phyloP scores from a whole-genome alignment of 35 echinoderm and acorn worm genomes.

The Hemicentrotus pulcherrimus region DNA sequence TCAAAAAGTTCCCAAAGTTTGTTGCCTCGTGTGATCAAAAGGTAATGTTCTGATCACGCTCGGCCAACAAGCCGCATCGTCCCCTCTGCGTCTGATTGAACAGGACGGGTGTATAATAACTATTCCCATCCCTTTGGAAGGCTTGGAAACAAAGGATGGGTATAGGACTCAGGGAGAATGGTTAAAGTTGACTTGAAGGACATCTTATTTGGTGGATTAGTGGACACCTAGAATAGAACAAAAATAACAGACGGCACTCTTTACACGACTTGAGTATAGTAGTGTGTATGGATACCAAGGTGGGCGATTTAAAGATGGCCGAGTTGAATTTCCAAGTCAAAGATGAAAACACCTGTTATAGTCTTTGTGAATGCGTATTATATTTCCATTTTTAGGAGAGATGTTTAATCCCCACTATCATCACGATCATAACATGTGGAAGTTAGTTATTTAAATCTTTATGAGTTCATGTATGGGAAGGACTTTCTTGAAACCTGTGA shows the following conservation, averaged over 20 bases:
- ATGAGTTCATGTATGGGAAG: no score
- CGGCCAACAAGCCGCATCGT: not conserved
- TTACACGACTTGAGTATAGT: not conserved
- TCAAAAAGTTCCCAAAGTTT: constrained; percentile 3
- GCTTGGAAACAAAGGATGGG: not conserved
- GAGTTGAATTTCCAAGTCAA: not conserved
- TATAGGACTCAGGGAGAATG: not conserved
- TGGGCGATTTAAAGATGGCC: not conserved
- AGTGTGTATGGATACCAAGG: not conserved
- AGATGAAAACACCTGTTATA: not conserved
- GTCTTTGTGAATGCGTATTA: not conserved
- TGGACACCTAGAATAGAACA: not conserved
- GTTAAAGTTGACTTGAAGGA: constrained; percentile 22
- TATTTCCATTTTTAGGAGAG: not conserved
- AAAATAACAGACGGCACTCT: constrained; percentile 15
- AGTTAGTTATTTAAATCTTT: no score
- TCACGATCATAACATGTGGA: no score
- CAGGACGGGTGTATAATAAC: not conserved
- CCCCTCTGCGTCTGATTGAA: not conserved
- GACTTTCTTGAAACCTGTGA: no score
- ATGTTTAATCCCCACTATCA: no score
- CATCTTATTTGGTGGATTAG: constrained; percentile 29
- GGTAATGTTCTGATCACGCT: constrained; percentile 27
- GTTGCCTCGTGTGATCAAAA: not conserved
- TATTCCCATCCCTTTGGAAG: not conserved